These are phyloP conservation scores for Lepidothrix coronata DNA, from an alignment of 2,113 vertebrate species.

Conservation along the genomic window DNA sequence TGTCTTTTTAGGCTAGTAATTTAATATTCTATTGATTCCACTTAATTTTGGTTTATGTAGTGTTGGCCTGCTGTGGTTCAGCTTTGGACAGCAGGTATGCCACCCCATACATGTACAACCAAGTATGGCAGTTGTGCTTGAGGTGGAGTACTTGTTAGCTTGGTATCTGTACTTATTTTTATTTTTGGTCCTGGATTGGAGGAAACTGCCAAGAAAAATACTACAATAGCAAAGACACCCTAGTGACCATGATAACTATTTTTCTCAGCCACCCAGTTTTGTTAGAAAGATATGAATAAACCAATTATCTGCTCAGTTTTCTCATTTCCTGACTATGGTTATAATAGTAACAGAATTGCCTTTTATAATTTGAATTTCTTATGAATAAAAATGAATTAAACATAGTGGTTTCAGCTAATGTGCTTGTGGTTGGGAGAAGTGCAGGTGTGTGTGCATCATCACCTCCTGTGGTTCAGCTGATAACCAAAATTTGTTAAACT, in stretches of 20 bases:
- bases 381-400: not conserved
- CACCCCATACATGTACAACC: not conserved
- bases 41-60: conserved; percentile 12
- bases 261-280: not conserved
- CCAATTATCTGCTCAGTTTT: not conserved
- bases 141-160: not conserved
- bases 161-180: not conserved
- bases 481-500: not conserved
- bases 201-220: not conserved
- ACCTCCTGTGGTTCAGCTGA: not conserved
- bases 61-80: not conserved
- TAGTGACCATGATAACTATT: not conserved
- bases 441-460: not conserved
- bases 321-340: not conserved
- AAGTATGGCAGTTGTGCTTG: not conserved
- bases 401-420: not conserved
- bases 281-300: not conserved
- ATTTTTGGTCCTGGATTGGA: not conserved
- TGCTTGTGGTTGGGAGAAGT: not conserved
- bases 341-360: not conserved
- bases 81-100: not conserved
- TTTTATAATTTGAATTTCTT: not conserved
- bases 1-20: not conserved
- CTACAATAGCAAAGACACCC: not conserved
- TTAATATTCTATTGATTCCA: not conserved